Evolutionary conservation across 2,113 vertebrate species (phyloP), one percentile per base, ranked within the genome.

Genomic region (Pogona vitticeps): DNA sequence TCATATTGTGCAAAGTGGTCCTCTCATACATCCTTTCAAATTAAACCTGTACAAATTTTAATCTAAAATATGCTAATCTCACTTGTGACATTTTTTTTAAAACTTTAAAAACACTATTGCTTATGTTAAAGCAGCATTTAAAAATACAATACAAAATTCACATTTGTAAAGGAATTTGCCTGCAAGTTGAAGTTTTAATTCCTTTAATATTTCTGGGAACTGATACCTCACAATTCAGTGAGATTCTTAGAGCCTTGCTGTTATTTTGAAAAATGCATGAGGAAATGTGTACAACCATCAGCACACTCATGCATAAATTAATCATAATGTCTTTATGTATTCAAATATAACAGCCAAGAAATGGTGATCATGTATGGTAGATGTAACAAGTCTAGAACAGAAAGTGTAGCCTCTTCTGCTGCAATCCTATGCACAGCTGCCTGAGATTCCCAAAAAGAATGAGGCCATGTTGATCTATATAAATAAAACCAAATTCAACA

Each of bases 241-340:
- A 80, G 1, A 17, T 36, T 1, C 86, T 90, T 88, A 46, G 87
- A 56, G n/a, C 58, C 58, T 89, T 71, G 42, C 40, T 92, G 76
- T 76, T 83, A 20, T 76, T 28, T 88, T 17, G 28, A 0, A 0
- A 78, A 88, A 77, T 76, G 0, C 38, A 56, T 76, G 21, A 38
- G 58, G 40, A 31, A 83, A n/a, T 33, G 61, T 38, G 56, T 38
- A 31, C n/a, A 76, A 52, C 77, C 82, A 46, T 26, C 0, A 1
- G 26, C 23, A 58, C 26, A 61, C 81, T n/a, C 56, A 89, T 71
- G 90, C 76, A 46, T 3, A 52, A 56, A 3, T 26, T 20, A 58
- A 68, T 56, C 21, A 52, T 65, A 28, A 23, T 28, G 68, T 70
- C 76, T 67, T 17, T 33, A 61, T 40, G 28, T 3, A 40, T 61